Percentiles rank a stretch among this genome's conserved stretches.
Evolutionary conservation across 2,113 vertebrate species (phyloP).

Genomic region (Ranitomeya variabilis): DNA sequence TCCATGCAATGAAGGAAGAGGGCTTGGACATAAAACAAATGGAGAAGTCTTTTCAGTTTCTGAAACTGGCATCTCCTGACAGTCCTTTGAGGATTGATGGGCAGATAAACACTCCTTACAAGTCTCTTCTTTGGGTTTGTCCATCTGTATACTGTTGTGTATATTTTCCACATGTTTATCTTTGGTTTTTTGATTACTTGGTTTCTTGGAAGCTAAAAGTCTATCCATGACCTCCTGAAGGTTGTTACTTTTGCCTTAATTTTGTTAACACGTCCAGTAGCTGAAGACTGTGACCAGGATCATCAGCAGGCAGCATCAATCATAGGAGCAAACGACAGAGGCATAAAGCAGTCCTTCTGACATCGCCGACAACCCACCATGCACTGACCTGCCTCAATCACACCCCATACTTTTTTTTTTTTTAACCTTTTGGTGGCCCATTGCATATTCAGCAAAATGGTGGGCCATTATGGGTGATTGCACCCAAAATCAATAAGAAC

Average conservation of each 20-base stretch:
- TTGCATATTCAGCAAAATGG: too few species aligned
- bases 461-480: too few species aligned
- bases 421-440: too few species aligned
- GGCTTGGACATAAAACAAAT: neutral
- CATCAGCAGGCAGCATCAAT: too few species aligned
- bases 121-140: slow-evolving; percentile 57
- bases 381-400: too few species aligned
- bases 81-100: neutral
- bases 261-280: too few species aligned
- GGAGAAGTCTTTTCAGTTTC: neutral
- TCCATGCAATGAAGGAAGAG: slow-evolving; percentile 43
- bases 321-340: too few species aligned
- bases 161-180: slow-evolving; percentile 55
- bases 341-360: too few species aligned
- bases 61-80: neutral
- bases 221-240: slow-evolving; percentile 86
- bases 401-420: too few species aligned
- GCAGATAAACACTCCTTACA: slow-evolving; percentile 7
- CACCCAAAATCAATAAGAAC: too few species aligned
- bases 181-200: slow-evolving; percentile 63
- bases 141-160: slow-evolving; percentile 74
- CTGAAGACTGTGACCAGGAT: too few species aligned
- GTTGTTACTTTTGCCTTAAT: slow-evolving; percentile 75
- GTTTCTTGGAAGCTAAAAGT: slow-evolving; percentile 78
- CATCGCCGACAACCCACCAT: too few species aligned